These are phyloP conservation scores for Phyllotreta striolata DNA, from an alignment of 2,888 invertebrate genomes.

Conservation along the genomic window DNA sequence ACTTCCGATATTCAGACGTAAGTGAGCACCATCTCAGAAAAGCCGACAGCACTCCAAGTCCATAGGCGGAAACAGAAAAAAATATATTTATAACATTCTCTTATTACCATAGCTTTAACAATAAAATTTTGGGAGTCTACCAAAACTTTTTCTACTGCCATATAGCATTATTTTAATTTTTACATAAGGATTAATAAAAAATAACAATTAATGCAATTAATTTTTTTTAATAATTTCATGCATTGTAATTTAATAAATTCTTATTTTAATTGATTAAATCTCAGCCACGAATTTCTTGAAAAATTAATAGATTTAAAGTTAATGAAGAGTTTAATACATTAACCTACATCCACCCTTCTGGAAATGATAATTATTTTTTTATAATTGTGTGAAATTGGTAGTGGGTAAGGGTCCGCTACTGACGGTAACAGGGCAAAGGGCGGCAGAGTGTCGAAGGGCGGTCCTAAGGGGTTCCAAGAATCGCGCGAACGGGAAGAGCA, in stretches of 20 bases:
- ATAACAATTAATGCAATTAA: no score
- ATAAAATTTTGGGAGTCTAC: background rate
- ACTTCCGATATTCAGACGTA: slow-evolving; percentile 32
- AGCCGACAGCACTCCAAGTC: slow-evolving; percentile 7
- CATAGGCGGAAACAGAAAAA: slow-evolving; percentile 5
- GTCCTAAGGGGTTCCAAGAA: slow-evolving; percentile 27
- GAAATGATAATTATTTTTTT: background rate
- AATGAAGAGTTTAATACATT: no score
- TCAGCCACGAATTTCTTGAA: no score
- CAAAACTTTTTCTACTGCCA: background rate
- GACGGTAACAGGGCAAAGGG: slow-evolving; percentile 2
- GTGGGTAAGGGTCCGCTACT: background rate
- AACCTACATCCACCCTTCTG: no score
- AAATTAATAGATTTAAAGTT: no score
- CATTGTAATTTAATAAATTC: no score
- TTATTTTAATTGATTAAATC: no score
- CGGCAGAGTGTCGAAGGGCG: slow-evolving; percentile 24
- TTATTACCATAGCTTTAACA: background rate
- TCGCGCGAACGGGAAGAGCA: slow-evolving; percentile 32
- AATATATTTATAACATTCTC: background rate
- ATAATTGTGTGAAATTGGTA: background rate
- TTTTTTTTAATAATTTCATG: no score
- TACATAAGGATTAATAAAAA: no score
- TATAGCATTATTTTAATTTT: no score
- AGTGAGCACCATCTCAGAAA: slow-evolving; percentile 21